These are phyloP conservation scores for Alethe diademata DNA, from an alignment of 2,113 vertebrate genomes.

Conservation along the genomic window DNA sequence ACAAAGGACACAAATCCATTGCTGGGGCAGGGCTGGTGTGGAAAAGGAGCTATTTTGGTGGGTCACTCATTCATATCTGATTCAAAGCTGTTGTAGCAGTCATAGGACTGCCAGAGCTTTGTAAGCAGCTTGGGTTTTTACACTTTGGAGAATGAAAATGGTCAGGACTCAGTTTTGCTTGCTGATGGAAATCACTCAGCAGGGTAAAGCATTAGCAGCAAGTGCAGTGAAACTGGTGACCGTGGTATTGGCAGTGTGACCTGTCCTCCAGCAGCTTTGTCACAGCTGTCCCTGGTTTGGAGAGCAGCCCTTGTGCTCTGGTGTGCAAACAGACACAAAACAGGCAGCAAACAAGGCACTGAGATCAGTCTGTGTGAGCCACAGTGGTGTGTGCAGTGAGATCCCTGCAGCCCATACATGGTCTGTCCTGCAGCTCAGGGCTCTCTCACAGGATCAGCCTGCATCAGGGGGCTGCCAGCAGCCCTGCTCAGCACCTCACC, in stretches of 20 bases:
- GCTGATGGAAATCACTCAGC: neutral
- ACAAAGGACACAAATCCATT: neutral
- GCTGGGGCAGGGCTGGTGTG: neutral
- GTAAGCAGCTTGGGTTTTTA: neutral
- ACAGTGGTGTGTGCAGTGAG: neutral
- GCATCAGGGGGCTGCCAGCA: neutral
- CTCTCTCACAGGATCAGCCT: neutral
- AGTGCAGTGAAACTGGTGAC: neutral
- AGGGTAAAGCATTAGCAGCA: neutral
- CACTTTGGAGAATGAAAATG: neutral
- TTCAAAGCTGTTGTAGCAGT: neutral
- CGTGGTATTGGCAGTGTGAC: fast-evolving
- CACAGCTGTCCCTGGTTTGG: neutral
- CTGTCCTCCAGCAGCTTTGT: neutral
- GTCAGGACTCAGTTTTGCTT: neutral
- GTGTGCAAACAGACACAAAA: neutral
- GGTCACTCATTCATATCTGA: neutral
- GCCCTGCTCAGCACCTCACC: neutral
- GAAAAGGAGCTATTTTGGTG: neutral
- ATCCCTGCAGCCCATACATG: neutral
- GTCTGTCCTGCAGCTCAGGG: neutral
- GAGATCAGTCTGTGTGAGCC: neutral
- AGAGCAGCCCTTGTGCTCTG: neutral
- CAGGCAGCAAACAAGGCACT: neutral
- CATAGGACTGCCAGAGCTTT: neutral